Evolutionary conservation across 2,888 invertebrate species (phyloP), one percentile per base, ranked within the genome.

Genomic region (Endotricha flammealis): DNA sequence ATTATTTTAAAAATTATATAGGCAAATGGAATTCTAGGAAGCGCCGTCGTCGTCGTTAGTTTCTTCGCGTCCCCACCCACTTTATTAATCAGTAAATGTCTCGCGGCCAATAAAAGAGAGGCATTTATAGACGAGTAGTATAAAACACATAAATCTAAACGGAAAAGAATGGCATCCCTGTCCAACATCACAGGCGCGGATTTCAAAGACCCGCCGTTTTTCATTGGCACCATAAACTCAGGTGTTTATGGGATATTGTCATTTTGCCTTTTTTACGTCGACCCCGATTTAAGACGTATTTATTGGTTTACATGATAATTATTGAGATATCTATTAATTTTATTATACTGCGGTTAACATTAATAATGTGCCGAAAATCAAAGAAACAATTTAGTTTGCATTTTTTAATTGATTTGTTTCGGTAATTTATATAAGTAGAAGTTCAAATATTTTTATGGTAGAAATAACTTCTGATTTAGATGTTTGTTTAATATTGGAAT

Each of bases 11-110:
- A 44, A 41, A 44, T 31, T 53, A 47, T 48, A 44, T 39, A 41
- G 42, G 48, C n/a, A n/a, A n/a, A n/a, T n/a, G n/a, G n/a, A n/a
- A n/a, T 83, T 79, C 79, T 72, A 71, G 71, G 80, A 83, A 82
- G 68, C 64, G 53, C 43, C 62, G 47, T 67, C 64, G 53, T 42
- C 62, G 47, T 67, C 64, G 65, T 71, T 67, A 67, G 63, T 50
- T 64, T 70, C 76, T 81, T 81, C 77, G 78, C 76, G 63, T 81
- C 72, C 65, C 65, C 66, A 60, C 71, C 75, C 74, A 79, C 79
- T 83, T 80, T 81, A 82, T 81, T 77, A 80, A 83, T 80, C 79
- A 78, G 71, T 80, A 73, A 85, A 80, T 67, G 79, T 82, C 82
- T 73, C 70, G 69, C 71, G 64, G 72, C 71, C 68, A 71, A 77